Conservation (phyloP, 2,888 invertebrate genomes). For the Megaustenia siamemsis region DNA sequence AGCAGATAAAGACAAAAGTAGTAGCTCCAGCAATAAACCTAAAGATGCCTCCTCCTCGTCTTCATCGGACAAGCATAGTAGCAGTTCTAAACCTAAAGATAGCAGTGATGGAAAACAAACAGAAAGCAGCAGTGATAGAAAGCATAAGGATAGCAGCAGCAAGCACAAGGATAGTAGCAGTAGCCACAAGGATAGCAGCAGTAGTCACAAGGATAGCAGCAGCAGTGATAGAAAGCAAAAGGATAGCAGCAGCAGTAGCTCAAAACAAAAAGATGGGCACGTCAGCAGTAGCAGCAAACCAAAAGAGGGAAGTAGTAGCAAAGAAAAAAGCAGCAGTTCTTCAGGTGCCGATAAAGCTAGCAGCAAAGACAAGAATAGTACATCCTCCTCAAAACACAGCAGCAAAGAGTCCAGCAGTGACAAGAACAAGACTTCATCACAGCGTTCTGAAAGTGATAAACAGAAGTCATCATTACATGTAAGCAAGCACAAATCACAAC, state of each 20-base stretch:
- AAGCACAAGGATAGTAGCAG: conserved; percentile 38
- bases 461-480: conserved; percentile 6
- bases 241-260: conserved; percentile 65
- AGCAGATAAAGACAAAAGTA: conserved; percentile 49
- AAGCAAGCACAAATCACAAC: conserved; percentile 15
- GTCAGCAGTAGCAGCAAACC: conserved; percentile 62
- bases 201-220: conserved; percentile 20
- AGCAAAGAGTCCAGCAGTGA: conserved; percentile 61
- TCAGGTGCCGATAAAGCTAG: conserved; percentile 54
- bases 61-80: conserved; percentile 44
- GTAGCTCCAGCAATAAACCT: conserved; percentile 52
- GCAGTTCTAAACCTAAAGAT: conserved; percentile 58
- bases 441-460: conserved; percentile 42
- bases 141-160: conserved; percentile 17
- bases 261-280: conserved; percentile 39
- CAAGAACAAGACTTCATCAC: conserved; percentile 58
- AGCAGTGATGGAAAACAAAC: conserved; percentile 50
- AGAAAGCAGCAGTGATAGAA: conserved; percentile 24
- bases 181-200: conserved; percentile 44
- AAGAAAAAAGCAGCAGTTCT: conserved; percentile 55
- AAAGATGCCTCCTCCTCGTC: conserved; percentile 60
- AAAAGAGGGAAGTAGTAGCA: conserved; percentile 56
- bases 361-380: conserved; percentile 41
- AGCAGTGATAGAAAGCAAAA: conserved; percentile 50
- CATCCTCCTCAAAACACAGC: conserved; percentile 60